Base-by-base conservation (phyloP, 2,888 invertebrate genomes). In the Caenorhabditis sinica region DNA sequence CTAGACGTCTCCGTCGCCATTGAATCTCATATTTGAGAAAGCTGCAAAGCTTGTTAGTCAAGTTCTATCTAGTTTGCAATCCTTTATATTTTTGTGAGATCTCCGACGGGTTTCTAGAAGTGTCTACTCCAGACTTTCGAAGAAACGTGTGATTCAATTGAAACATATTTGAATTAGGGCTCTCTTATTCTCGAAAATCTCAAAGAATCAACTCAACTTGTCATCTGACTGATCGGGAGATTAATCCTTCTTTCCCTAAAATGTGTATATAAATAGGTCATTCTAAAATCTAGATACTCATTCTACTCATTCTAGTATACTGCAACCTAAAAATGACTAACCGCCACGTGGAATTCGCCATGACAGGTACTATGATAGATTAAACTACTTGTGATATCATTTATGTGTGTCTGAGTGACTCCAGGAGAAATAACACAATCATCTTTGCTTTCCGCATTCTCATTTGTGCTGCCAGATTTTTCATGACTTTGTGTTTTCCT, bases 261-360 rank as follows among this genome's bases (percentile, higher is more conserved):
- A 43, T n/a, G n/a, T n/a, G 9, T 15, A 33, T 68, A 53, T 68
- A 68, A 40, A 53, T 68, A 68, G 36, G 23, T 0, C 36, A 33
- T 1, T 36, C 25, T 40, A 6, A 36, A 33, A 4, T 25, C 51
- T 51, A 68, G 30, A 17, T n/a, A 36, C 25, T 63, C 13, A 25
- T 9, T 53, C 23, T 51, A 25, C 20, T 23, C 20, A 36, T 60
- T 63, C 25, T 20, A 23, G 6, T 13, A 6, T 17, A 1, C 33
- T 61, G 2, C 5, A 25, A n/a, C 25, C 13, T 1, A 40, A 28
- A 20, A 56, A 69, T 69, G 69, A 56, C 69, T 56, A 69, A 69
- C n/a, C 69, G 40, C 40, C 53, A 73, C 51, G 73, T 45, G 13
- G 73, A 73, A 40, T 73, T 73, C 51, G 73, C 73, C 23, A 73